These are phyloP conservation scores for Orthosia gracilis DNA, from an alignment of 2,888 invertebrate genomes.

Conservation along the genomic window DNA sequence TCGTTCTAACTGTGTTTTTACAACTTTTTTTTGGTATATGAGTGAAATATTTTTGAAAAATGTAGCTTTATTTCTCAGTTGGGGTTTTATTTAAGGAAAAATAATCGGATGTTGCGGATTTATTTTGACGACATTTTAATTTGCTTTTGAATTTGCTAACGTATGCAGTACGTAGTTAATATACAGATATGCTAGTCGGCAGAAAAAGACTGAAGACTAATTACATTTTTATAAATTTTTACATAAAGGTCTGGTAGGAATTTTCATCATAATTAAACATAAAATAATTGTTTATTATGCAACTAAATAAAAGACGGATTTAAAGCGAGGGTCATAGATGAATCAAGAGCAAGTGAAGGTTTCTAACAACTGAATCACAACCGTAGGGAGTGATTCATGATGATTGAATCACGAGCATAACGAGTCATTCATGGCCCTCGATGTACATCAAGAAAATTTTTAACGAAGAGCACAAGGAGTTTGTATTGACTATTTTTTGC, in stretches of 20 bases:
- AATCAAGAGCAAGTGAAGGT: too few species aligned
- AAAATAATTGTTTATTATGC: too few species aligned
- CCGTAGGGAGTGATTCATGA: too few species aligned
- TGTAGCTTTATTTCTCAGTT: conserved; percentile 26
- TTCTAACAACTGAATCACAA: too few species aligned
- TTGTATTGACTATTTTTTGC: too few species aligned
- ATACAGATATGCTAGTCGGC: neutral
- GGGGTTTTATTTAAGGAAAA: conserved; percentile 17
- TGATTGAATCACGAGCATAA: too few species aligned
- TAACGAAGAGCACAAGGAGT: too few species aligned
- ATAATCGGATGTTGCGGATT: conserved; percentile 8
- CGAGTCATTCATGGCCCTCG: too few species aligned
- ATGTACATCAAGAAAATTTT: too few species aligned
- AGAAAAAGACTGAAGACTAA: neutral
- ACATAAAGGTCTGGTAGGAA: neutral
- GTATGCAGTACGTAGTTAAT: neutral
- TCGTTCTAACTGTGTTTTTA: conserved; percentile 29
- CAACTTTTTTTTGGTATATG: conserved; percentile 31
- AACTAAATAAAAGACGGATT: too few species aligned
- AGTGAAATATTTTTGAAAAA: conserved; percentile 33
- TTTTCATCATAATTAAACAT: neutral
- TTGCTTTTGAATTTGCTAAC: neutral
- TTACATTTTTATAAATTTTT: neutral
- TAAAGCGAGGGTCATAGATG: too few species aligned
- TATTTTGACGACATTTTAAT: conserved; percentile 24